These are phyloP conservation scores for Homarus americanus DNA, from an alignment of 1,140 invertebrate species.

Conservation along the genomic window DNA sequence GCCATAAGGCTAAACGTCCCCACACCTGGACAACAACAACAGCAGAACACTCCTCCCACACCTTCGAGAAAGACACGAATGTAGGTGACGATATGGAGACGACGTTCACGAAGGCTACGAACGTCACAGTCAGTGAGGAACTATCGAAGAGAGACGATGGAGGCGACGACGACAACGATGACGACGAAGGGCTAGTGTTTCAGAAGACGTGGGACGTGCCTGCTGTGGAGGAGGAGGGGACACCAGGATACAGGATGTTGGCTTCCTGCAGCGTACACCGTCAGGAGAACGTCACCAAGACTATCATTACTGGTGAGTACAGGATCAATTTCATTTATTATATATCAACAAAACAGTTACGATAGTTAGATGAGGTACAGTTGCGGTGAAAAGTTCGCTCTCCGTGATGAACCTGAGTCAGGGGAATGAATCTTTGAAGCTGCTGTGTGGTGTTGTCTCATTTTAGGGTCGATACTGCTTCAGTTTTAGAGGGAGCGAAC, in stretches of 20 bases:
- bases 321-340: too few relatives aligned
- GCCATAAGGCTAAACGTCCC: neutral
- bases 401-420: too few relatives aligned
- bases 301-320: constrained; percentile 49
- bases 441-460: too few relatives aligned
- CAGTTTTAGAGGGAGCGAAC: too few relatives aligned
- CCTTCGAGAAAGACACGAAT: constrained; percentile 20
- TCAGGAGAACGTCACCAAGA: constrained; percentile 47
- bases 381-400: too few relatives aligned
- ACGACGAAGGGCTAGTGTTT: neutral
- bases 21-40: neutral
- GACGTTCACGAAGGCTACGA: constrained; percentile 20
- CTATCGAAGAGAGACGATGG: neutral
- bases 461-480: too few relatives aligned
- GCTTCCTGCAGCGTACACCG: constrained; percentile 55
- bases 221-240: constrained; percentile 6
- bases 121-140: constrained; percentile 35
- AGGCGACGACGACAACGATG: neutral
- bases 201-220: constrained; percentile 10
- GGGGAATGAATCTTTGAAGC: too few relatives aligned
- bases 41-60: neutral
- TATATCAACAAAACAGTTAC: too few relatives aligned
- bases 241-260: neutral
- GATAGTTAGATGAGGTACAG: too few relatives aligned
- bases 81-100: constrained; percentile 15